Percentiles rank a stretch among this genome's conserved stretches.
Evolutionary conservation across 2,888 invertebrate genomes (phyloP).

Genomic region (Himalopsyche anomala): DNA sequence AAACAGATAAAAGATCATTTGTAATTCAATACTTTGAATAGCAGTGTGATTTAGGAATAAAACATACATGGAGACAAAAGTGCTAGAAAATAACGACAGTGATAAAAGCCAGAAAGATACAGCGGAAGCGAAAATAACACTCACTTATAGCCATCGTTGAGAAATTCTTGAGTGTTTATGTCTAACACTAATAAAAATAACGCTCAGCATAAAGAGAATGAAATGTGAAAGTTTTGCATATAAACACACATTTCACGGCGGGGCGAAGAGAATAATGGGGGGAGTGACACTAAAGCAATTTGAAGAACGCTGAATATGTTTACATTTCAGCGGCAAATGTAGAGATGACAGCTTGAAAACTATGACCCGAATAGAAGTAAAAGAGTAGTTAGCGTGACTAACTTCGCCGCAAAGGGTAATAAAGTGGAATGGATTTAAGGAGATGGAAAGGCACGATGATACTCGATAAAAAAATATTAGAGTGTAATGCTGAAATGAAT

Average conservation of each 20-base stretch:
- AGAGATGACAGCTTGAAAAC: slow-evolving; percentile 51
- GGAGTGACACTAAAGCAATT: slow-evolving; percentile 53
- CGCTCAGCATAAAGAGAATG: background rate
- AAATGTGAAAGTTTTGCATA: slow-evolving; percentile 43
- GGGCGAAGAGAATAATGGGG: slow-evolving; percentile 38
- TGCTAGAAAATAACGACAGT: background rate
- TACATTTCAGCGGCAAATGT: slow-evolving; percentile 49
- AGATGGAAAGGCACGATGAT: too few species aligned
- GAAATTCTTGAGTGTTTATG: slow-evolving; percentile 16
- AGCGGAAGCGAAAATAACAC: slow-evolving; percentile 22
- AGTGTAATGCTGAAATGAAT: too few species aligned
- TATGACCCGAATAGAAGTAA: slow-evolving; percentile 7
- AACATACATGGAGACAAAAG: too few species aligned
- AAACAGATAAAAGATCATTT: too few species aligned
- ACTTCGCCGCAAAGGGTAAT: too few species aligned
- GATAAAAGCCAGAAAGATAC: slow-evolving; percentile 9
- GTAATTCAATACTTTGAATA: too few species aligned
- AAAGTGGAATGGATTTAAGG: too few species aligned
- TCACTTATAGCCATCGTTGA: slow-evolving; percentile 22
- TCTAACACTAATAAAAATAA: background rate
- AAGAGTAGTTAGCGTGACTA: background rate
- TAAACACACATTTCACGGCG: slow-evolving; percentile 21
- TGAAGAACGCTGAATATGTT: slow-evolving; percentile 54
- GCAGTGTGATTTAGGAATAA: too few species aligned
- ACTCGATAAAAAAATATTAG: too few species aligned